These are phyloP conservation scores for Gymnosoma rotundatum DNA, from an alignment of 2,888 invertebrate species.

Conservation along the genomic window DNA sequence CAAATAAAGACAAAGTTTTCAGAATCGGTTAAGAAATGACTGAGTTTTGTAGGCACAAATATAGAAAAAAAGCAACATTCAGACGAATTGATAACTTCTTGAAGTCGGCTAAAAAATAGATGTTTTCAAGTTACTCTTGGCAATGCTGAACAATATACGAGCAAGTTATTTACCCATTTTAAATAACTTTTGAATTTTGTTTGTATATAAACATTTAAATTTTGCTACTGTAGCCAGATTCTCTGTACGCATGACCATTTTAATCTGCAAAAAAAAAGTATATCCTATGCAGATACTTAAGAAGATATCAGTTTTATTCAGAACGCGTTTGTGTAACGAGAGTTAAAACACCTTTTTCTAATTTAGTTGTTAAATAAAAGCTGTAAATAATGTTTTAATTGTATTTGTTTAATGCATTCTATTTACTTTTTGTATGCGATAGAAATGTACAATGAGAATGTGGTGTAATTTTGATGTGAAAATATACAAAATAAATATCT, in stretches of 20 bases:
- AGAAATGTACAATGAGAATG: not conserved
- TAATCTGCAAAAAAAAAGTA: slow-evolving; percentile 18
- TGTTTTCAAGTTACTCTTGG: not conserved
- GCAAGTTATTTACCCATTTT: not conserved
- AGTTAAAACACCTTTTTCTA: not conserved
- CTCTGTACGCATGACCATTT: slow-evolving; percentile 45
- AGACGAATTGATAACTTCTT: too few relatives aligned
- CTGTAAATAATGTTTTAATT: not conserved
- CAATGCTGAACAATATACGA: not conserved
- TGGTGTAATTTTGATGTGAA: not conserved
- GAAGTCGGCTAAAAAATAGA: too few relatives aligned
- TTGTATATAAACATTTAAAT: slow-evolving; percentile 33
- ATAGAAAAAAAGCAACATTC: too few relatives aligned
- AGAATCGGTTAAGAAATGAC: too few relatives aligned
- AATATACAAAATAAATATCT: not conserved
- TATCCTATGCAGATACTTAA: slow-evolving; percentile 30
- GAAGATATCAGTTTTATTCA: slow-evolving; percentile 47
- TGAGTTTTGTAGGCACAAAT: too few relatives aligned
- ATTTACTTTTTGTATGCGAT: not conserved
- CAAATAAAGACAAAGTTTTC: too few relatives aligned
- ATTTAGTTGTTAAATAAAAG: not conserved
- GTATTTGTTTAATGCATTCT: not conserved
- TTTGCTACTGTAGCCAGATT: not conserved
- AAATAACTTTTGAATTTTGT: slow-evolving; percentile 10
- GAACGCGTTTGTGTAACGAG: slow-evolving; percentile 27